Base-by-base conservation (phyloP, 1,140 invertebrate genomes). In the Plutomurus gul region DNA sequence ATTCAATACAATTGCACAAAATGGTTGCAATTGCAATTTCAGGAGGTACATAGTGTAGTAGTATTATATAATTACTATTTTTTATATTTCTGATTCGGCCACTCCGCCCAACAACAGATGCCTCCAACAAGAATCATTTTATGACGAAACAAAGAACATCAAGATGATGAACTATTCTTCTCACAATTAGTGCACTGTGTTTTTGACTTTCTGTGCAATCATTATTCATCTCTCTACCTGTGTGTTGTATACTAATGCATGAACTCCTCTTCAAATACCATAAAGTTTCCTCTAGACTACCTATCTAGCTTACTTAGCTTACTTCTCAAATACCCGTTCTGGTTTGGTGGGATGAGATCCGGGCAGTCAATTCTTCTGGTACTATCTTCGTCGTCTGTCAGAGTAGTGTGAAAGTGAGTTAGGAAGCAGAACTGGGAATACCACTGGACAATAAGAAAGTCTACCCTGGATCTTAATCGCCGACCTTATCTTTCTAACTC, bases 241-340 rank as follows among this genome's bases (percentile, higher is more conserved):
- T 33, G 18, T 65, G 6, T 20, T 49, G 20, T 20, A 18, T 33
- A 36, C 25, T 27, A 65, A 30, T 65, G 56, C 30, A 65, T 65
- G 56, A 65, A 65, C 56, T 65, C 56, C 56, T 65, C 56, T 33
- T 65, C 56, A 65, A 65, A 65, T 65, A 65, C 56, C 56, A 30
- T 65, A n/a, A 65, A 30, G 30, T 65, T 49, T 33, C 56, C 16
- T 65, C 27, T 65, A 65, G 56, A 25, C 36, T 65, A 65, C 27
- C 16, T 65, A 27, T 36, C n/a, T 65, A 65, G 56, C 36, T 27
- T n/a, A 30, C 56, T 30, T 65, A 65, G 56, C 56, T 30, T 65
- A 65, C 56, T 65, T 65, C 56, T 65, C 56, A 65, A 33, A 65
- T 65, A 65, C 56, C 56, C 56, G 56, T 65, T 65, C 56, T 65